A percentile compares a stretch with the other conserved stretches of the same genome.
These are phyloP conservation scores for Microtus richardsoni DNA, from an alignment of 2,113 vertebrate species.

Conservation along the genomic window DNA sequence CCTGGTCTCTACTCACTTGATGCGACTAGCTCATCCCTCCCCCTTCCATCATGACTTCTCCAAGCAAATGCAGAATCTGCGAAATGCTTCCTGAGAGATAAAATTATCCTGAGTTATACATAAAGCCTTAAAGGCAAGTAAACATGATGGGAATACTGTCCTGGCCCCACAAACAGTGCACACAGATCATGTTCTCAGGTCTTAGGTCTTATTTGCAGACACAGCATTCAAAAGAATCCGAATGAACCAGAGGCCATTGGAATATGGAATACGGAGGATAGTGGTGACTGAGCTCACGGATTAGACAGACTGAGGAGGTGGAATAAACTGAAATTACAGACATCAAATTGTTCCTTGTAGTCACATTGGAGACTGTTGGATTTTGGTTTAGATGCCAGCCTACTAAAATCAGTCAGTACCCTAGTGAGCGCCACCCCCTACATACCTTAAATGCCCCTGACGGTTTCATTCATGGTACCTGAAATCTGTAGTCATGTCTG, in stretches of 20 bases:
- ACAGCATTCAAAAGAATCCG: neutral
- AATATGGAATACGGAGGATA: neutral
- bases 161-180: too few species aligned
- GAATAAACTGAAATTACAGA: neutral
- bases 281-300: neutral
- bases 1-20: neutral
- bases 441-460: neutral
- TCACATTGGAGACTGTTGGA: neutral
- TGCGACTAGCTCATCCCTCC: neutral
- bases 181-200: neutral
- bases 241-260: neutral
- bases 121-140: neutral
- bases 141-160: neutral
- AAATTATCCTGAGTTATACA: neutral
- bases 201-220: neutral
- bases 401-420: neutral
- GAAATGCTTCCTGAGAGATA: too few species aligned
- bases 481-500: neutral
- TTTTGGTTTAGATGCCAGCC: neutral
- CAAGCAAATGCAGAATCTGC: neutral
- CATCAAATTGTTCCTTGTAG: neutral
- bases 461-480: neutral
- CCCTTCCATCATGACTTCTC: neutral
- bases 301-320: too few species aligned
- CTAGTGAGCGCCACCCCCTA: neutral